Evolutionary conservation across 2,113 vertebrate species (phyloP), one percentile per base, ranked within the genome.

Genomic region (Pituophis catenifer): DNA sequence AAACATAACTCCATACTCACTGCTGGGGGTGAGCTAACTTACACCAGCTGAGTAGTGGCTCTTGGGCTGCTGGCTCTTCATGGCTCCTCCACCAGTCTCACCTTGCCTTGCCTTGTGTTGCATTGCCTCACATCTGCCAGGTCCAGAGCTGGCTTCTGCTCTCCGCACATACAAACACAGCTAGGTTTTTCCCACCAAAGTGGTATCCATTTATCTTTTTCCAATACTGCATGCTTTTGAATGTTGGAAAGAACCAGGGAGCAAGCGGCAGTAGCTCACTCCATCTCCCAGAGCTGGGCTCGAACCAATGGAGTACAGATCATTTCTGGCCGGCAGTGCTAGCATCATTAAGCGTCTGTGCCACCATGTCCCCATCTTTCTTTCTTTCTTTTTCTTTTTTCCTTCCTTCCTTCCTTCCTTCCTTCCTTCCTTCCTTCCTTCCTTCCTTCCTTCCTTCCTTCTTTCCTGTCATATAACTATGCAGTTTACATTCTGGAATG

Each of bases 401-500:
- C 1, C 59, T 29, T 62, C 24, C 24, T 8, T 29, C 9, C 26
- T 8, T 62, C 9, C 10, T 8, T 29, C 1, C 24, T 24, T 62
- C 0, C 59, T 29, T 26, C 24, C 24, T 59, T 3, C 23, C 55
- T 57, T 4, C 1, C 24, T 62, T 4, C 1, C 24, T 62, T 0
- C 1, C 58, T 89, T 81, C 94, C 87, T 13, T 0, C 95, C 94
- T 95, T 92, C 13, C 21, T 29, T 26, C 7, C 12, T 3, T 3
- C 44, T 65, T 52, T 65, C n/a, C 21, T 50, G 23, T 57, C 38
- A 5, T n/a, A 92, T 59, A 89, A 50, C 44, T 89, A 44, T 54
- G 94, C 95, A 94, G 92, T 94, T 89, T 91, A 95, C 70, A 53
- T 29, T 93, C 90, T 58, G 85, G 54, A 91, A 94, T 89, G 50